A percentile compares a stretch with the other conserved stretches of the same genome.
These are phyloP conservation scores for Eulemur albifrons DNA, from an alignment of 2,797 vertebrate genomes.

Conservation along the genomic window DNA sequence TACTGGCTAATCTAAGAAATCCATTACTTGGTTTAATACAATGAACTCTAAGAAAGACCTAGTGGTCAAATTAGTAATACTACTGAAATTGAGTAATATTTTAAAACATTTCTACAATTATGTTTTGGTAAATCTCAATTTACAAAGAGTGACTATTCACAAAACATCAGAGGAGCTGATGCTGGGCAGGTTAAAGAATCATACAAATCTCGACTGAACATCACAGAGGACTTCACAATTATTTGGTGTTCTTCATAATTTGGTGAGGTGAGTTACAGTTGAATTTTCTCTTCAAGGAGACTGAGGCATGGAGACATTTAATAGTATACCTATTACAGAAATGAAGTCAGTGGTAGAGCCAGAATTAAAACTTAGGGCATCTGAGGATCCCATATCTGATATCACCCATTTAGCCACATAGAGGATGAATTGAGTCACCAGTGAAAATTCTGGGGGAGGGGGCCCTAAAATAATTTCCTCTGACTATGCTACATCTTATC, in stretches of 20 bases:
- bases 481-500: conserved; percentile 73
- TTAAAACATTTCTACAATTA: background rate
- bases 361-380: conserved; percentile 64
- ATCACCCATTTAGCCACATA: conserved; percentile 58
- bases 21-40: background rate
- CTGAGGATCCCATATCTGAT: conserved; percentile 66
- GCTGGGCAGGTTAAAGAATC: background rate
- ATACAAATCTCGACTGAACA: background rate
- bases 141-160: background rate
- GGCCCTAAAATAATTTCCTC: conserved; percentile 75
- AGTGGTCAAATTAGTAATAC: background rate
- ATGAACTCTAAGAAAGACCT: background rate
- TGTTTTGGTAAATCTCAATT: background rate
- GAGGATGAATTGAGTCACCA: conserved; percentile 74
- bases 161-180: background rate
- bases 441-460: conserved; percentile 74
- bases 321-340: conserved; percentile 40
- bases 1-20: background rate
- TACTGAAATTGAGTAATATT: background rate
- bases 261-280: background rate
- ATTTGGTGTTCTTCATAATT: background rate
- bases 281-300: conserved; percentile 13
- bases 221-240: background rate
- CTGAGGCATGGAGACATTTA: conserved; percentile 6
- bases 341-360: conserved; percentile 39